Evolutionary conservation across 1,140 invertebrate species (phyloP), one percentile per base, ranked within the genome.

Genomic region (Zaprionus ornatus): DNA sequence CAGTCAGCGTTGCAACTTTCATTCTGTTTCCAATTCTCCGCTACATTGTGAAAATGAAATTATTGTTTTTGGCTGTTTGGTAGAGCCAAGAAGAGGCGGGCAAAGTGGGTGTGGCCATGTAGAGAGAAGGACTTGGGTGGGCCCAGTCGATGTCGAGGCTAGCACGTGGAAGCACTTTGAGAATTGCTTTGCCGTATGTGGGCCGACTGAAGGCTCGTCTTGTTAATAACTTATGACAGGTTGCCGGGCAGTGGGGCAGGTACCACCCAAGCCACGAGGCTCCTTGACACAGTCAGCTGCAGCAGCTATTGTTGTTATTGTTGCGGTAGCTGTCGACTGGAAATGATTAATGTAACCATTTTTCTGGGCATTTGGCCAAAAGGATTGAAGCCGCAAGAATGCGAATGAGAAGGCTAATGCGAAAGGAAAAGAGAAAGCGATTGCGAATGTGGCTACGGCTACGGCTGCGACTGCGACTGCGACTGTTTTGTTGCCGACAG

Each of bases 171-270:
- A 75, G 80, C 74, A 87, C 77, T 84, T 80, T 80, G 82, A 72
- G 80, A 71, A 87, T 87, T 88, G 80, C 69, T 80, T 80, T 72
- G 73, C 69, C 84, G 56, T 75, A 74, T 77, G 48, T 40, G 67
- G 78, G 70, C 80, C 77, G 74, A 59, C 73, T 73, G 64, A 64
- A 78, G 73, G 80, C 77, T 78, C 74, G 77, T 80, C 82, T 90
- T 78, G 74, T 87, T 87, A 87, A 87, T 88, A 87, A 87, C 80
- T 90, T 87, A 88, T 88, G 84, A 84, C 77, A 88, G 85, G 77
- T 74, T 63, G 65, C 60, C 62, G 54, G 62, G 60, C 29, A 61
- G 50, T 12, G 52, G 54, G 48, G 19, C 19, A 45, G 45, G 17
- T 50, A 3, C 19, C 45, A 23, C 3, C 45, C 25, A 60, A 27